Evolutionary conservation across 2,888 invertebrate genomes (phyloP).

Genomic region (Catocala fraxini): DNA sequence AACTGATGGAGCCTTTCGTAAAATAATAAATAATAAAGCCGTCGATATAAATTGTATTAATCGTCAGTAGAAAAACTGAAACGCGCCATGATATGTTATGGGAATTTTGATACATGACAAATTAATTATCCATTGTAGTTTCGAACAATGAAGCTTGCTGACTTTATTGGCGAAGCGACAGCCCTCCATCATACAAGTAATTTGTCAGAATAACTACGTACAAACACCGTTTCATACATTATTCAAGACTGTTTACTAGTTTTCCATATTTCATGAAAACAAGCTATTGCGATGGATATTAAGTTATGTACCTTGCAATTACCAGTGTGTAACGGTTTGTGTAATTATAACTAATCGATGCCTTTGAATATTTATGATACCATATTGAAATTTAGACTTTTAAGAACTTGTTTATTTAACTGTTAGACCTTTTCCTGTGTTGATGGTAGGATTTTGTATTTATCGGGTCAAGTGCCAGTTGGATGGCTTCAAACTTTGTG

Average conservation of each 20-base stretch:
- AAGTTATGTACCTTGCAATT: slow-evolving; percentile 3
- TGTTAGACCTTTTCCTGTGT: too few relatives aligned
- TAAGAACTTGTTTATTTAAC: too few relatives aligned
- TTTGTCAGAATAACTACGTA: slow-evolving; percentile 24
- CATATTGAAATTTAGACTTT: too few relatives aligned
- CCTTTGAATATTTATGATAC: slow-evolving; percentile 5
- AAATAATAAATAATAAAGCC: too few relatives aligned
- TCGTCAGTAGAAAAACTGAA: too few relatives aligned
- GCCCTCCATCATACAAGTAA: slow-evolving; percentile 15
- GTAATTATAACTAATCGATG: neutral
- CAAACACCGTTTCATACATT: slow-evolving; percentile 20
- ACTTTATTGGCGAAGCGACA: slow-evolving; percentile 17
- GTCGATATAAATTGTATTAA: too few relatives aligned
- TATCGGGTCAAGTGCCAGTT: too few relatives aligned
- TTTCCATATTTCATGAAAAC: slow-evolving; percentile 12
- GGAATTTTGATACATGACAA: neutral
- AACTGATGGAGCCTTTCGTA: too few relatives aligned
- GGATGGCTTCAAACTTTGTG: too few relatives aligned
- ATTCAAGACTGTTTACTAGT: slow-evolving; percentile 18
- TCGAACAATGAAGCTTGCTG: slow-evolving; percentile 20
- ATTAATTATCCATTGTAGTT: neutral
- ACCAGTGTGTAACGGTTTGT: slow-evolving; percentile 4
- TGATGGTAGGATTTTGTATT: too few relatives aligned
- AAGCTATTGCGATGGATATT: slow-evolving; percentile 5
- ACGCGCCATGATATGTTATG: too few relatives aligned